phyloP scores from a whole-genome alignment of 2,888 invertebrate genomes.

The Ichneumoninae sp. region DNA sequence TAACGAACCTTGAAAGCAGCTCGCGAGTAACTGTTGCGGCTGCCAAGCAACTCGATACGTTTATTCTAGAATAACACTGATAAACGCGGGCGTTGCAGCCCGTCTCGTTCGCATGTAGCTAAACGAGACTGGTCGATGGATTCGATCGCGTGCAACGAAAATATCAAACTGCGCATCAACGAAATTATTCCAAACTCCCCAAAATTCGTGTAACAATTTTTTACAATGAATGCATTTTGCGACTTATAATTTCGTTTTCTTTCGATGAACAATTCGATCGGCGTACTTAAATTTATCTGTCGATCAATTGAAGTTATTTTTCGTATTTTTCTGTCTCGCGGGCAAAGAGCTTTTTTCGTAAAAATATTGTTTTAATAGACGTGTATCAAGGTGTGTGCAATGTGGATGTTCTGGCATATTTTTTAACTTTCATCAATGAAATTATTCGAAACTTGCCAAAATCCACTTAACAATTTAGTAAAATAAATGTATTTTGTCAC shows the following conservation, averaged over 20 bases:
- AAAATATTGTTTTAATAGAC: too few species aligned
- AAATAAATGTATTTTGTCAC: neutral
- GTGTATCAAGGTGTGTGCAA: too few species aligned
- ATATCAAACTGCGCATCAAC: conserved; percentile 10
- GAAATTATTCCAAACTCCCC: neutral
- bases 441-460: neutral
- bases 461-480: neutral
- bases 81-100: conserved; percentile 48
- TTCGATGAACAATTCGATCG: too few species aligned
- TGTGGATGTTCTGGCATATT: too few species aligned
- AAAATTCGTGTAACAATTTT: neutral
- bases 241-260: neutral
- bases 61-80: conserved; percentile 64
- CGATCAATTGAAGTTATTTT: too few species aligned
- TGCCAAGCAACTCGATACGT: conserved; percentile 60
- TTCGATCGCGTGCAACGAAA: conserved; percentile 9
- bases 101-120: neutral
- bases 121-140: conserved; percentile 13
- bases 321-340: too few species aligned
- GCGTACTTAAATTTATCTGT: too few species aligned
- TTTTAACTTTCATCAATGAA: neutral
- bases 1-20: conserved; percentile 37
- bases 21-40: conserved; percentile 20
- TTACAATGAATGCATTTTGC: neutral
- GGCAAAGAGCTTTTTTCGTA: too few species aligned